Percentiles rank a stretch among this genome's conserved stretches.
Evolutionary conservation across 2,888 invertebrate species (phyloP).

Genomic region (Subacronicta megacephala): DNA sequence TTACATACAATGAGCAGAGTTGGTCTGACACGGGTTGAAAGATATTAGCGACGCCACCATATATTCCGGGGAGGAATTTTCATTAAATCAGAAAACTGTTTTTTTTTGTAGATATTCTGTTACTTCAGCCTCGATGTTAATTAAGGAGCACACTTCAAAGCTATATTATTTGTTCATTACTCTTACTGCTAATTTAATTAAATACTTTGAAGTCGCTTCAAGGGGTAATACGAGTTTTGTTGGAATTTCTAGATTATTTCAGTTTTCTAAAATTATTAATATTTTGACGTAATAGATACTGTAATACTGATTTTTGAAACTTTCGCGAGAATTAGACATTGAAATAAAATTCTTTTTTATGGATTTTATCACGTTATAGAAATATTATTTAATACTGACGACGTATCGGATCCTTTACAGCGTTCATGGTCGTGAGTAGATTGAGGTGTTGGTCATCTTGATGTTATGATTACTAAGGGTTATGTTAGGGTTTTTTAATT

Average conservation of each 20-base stretch:
- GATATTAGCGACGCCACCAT: conserved; percentile 36
- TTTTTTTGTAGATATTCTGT: conserved; percentile 24
- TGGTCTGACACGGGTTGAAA: conserved; percentile 57
- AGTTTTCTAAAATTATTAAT: too few species aligned
- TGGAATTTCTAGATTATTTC: not conserved
- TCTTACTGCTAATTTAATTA: conserved; percentile 6
- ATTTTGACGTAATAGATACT: too few species aligned
- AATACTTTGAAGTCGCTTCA: conserved; percentile 12
- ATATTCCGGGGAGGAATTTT: conserved; percentile 53
- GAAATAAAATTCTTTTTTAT: too few species aligned
- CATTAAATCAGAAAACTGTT: conserved; percentile 46
- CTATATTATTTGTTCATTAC: conserved; percentile 4
- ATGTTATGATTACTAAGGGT: too few species aligned
- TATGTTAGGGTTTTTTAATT: too few species aligned
- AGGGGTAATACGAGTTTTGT: not conserved
- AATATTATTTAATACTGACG: too few species aligned
- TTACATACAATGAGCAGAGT: conserved; percentile 43
- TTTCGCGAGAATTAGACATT: too few species aligned
- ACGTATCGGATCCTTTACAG: too few species aligned
- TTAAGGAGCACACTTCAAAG: conserved; percentile 8
- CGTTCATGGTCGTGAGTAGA: too few species aligned
- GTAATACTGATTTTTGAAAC: too few species aligned
- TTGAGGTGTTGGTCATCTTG: too few species aligned
- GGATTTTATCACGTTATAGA: too few species aligned
- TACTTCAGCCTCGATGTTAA: conserved; percentile 14